Percentiles rank a stretch among this genome's conserved stretches.
Conservation (phyloP, 2,888 invertebrate genomes). For the Eristalinus sepulchralis region DNA sequence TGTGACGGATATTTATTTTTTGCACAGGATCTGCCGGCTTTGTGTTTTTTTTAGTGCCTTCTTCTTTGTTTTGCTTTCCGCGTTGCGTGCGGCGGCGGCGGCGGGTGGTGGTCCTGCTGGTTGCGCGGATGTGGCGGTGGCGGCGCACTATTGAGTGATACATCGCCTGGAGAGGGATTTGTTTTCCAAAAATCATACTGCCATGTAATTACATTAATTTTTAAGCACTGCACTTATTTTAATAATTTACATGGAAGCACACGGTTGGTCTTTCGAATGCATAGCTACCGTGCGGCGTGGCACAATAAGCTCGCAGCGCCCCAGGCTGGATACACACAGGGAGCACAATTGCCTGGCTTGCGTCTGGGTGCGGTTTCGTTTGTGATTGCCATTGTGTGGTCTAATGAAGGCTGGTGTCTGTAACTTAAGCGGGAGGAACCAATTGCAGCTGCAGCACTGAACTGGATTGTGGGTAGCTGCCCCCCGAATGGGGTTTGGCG, state of each 20-base stretch:
- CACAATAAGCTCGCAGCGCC: constrained; percentile 47
- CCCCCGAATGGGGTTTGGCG: background rate
- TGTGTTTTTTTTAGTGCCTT: constrained; percentile 42
- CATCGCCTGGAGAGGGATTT: constrained; percentile 65
- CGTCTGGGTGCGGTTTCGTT: constrained; percentile 53
- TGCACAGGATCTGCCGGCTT: constrained; percentile 27
- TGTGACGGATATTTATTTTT: constrained; percentile 23
- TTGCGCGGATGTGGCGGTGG: background rate
- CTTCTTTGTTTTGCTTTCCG: constrained; percentile 45
- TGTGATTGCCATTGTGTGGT: constrained; percentile 33
- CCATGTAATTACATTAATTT: constrained; percentile 73
- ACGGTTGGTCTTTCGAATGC: constrained; percentile 50
- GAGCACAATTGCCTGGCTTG: constrained; percentile 29
- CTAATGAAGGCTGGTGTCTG: constrained; percentile 45
- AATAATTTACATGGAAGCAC: constrained; percentile 65
- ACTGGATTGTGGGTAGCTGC: background rate
- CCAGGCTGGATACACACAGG: constrained; percentile 42
- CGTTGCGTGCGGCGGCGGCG: constrained; percentile 27
- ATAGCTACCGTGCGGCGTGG: background rate
- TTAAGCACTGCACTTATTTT: constrained; percentile 72
- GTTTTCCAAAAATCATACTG: constrained; percentile 65
- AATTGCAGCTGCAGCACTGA: constrained; percentile 5
- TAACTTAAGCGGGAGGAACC: background rate
- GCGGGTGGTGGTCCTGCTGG: background rate
- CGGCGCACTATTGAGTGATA: constrained; percentile 44